Evolutionary conservation across 2,888 invertebrate genomes (phyloP).

Genomic region (Embidobia sp.): DNA sequence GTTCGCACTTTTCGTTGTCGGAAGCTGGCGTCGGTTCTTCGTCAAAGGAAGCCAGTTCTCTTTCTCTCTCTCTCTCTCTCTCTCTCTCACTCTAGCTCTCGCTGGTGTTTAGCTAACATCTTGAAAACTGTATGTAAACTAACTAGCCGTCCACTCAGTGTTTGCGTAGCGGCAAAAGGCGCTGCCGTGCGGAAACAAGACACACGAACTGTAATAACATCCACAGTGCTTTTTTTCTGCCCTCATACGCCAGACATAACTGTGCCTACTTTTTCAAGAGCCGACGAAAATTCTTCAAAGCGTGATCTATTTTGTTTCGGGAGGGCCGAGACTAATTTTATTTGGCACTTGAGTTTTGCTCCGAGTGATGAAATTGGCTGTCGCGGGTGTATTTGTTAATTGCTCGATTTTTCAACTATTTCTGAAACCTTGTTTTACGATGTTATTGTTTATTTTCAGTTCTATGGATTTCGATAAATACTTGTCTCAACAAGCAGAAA

Average conservation of each 20-base stretch:
- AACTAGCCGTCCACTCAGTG: constrained; percentile 76
- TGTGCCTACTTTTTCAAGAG: constrained; percentile 26
- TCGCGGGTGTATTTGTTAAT: no score
- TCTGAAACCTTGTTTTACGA: no score
- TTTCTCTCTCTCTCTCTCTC: no score
- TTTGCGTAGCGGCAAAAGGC: constrained; percentile 73
- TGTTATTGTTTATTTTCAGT: no score
- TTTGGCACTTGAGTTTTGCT: not conserved
- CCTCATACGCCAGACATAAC: constrained; percentile 33
- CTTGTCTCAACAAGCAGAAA: no score
- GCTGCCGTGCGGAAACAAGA: constrained; percentile 64
- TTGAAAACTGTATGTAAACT: constrained; percentile 79
- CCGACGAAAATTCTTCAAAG: constrained; percentile 35
- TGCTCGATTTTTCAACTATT: no score
- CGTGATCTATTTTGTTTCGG: constrained; percentile 1
- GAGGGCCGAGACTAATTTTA: not conserved
- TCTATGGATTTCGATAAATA: no score
- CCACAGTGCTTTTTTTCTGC: constrained; percentile 46
- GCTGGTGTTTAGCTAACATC: constrained; percentile 79
- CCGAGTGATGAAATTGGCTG: no score
- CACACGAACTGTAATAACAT: constrained; percentile 66
- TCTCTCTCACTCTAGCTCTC: no score
- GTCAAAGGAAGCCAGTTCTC: constrained; percentile 72
- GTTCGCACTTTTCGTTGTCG: constrained; percentile 47
- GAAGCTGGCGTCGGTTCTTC: constrained; percentile 67